Base-by-base conservation (phyloP, 2,797 vertebrate species). In the Eulemur albifrons region DNA sequence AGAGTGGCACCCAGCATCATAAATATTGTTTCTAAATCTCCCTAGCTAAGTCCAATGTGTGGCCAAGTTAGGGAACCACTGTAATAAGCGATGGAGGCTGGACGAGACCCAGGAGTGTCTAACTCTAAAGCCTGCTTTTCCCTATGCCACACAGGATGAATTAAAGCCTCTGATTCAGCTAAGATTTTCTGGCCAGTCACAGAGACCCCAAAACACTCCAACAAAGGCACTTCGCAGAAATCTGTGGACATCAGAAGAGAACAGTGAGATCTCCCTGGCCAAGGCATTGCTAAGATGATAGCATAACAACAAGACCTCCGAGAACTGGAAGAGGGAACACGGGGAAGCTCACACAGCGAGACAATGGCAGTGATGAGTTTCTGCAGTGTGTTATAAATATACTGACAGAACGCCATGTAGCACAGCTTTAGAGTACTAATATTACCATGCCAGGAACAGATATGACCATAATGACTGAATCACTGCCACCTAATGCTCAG, bases 401-500 rank as follows among this genome's bases (percentile, higher is more conserved):
- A 17, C 52, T 63, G 70, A 75, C 38, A 84, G 82, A 83, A 57
- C 1, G 5, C 35, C 18, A 45, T 27, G 69, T 70, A 72, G 11
- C 43, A 59, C 32, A 73, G 76, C 84, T 92, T 40, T 23, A 21
- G 73, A 88, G 81, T 57, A 57, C 75, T 96, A 30, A 59, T 32
- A 54, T 70, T 69, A 83, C 72, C 94, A 95, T 8, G 13, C 15
- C 57, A 73, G 93, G 93, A 97, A 84, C 0, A 90, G 48, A 93
- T 94, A 97, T 54, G 32, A 92, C 70, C 92, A 7, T 88, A 90
- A 94, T 92, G 65, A 98, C 81, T 72, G 91, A 95, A 94, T 48
- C 57, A 88, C 94, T 96, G 84, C 85, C 92, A 95, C 91, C 88
- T 94, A 96, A 97, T 38, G 25, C 35, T 98, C 79, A 93, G 23